phyloP scores from a whole-genome alignment of 2,797 vertebrate genomes.

The Scyliorhinus canicula region DNA sequence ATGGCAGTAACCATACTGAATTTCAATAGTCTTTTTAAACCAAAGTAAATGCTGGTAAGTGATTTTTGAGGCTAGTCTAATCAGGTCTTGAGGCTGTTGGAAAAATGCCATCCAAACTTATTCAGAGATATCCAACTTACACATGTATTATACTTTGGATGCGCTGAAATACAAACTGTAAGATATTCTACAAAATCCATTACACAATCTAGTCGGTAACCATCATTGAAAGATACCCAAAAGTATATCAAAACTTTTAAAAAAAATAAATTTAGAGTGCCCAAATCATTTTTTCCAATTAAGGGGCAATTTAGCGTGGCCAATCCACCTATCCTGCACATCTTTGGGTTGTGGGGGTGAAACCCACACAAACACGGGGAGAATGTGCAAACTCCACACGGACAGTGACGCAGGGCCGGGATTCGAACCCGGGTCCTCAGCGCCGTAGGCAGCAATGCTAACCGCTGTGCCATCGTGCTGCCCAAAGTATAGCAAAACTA shows the following conservation, averaged over 20 bases:
- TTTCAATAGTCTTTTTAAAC: neutral
- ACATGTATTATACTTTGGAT: neutral
- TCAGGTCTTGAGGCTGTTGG: neutral
- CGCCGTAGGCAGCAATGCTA: no score
- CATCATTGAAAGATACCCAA: neutral
- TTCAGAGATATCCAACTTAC: neutral
- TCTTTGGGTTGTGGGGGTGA: no score
- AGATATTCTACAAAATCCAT: neutral
- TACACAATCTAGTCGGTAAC: neutral
- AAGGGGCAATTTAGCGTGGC: no score
- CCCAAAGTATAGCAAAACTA: neutral
- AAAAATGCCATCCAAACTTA: neutral
- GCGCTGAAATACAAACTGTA: neutral
- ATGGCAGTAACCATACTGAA: neutral
- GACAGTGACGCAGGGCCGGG: no score
- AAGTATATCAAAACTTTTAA: neutral
- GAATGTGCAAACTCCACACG: no score
- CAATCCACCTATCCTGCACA: no score
- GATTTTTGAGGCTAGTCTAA: neutral
- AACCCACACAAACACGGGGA: no score
- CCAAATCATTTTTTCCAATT: no score
- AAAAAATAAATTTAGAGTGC: no score
- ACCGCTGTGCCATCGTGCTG: no score
- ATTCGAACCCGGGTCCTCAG: no score
- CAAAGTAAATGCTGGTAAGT: neutral